Percentiles rank a stretch among this genome's conserved stretches.
Evolutionary conservation across 1,140 invertebrate genomes (phyloP).

Genomic region (Trinorchestia longiramus): DNA sequence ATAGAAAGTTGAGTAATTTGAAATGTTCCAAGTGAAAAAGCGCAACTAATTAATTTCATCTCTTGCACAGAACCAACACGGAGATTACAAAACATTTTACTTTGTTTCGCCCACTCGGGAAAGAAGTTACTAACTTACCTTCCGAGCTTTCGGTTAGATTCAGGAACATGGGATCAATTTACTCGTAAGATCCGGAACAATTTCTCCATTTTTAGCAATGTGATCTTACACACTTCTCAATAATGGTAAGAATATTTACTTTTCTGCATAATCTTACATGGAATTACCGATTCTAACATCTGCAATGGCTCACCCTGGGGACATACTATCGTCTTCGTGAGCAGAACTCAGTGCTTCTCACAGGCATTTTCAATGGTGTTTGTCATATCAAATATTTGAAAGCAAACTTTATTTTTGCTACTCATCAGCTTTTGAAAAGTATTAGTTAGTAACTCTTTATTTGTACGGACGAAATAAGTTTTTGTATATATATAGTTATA

Average conservation of each 20-base stretch:
- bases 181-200: not conserved
- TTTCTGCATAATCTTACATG: not conserved
- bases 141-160: not conserved
- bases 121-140: not conserved
- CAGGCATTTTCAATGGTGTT: not conserved
- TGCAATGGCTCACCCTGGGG: not conserved
- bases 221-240: not conserved
- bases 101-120: not conserved
- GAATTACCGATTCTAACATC: not conserved
- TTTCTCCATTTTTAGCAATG: not conserved
- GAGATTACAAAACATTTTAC: too few species aligned
- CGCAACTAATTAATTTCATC: not conserved
- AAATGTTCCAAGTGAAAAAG: not conserved
- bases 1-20: not conserved
- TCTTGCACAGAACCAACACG: not conserved
- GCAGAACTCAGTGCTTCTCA: not conserved
- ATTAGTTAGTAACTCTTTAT: not conserved
- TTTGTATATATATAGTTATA: not conserved
- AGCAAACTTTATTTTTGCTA: not conserved
- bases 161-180: not conserved
- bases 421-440: not conserved
- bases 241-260: not conserved
- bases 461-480: not conserved
- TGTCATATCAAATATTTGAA: not conserved
- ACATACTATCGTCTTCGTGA: not conserved